Percentiles rank a stretch among this genome's conserved stretches.
Evolutionary conservation across 2,113 vertebrate genomes (phyloP).

Genomic region (Notechis scutatus): DNA sequence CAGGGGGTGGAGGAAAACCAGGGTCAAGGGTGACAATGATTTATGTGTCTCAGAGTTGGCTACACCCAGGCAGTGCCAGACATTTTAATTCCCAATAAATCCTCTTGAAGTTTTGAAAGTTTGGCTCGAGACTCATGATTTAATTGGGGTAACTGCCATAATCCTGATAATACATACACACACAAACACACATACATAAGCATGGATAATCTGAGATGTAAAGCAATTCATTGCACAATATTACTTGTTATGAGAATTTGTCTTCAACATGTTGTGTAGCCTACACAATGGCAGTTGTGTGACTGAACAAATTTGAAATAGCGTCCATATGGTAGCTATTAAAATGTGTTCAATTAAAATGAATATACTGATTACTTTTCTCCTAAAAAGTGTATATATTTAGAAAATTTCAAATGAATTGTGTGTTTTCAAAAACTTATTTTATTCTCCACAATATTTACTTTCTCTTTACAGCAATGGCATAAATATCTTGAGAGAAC

Average conservation of each 20-base stretch:
- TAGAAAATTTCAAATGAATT: not conserved
- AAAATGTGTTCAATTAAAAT: not conserved
- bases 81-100: no score
- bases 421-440: not conserved
- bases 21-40: no score
- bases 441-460: not conserved
- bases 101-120: no score
- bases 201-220: not conserved
- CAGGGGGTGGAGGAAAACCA: no score
- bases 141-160: no score
- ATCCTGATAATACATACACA: no score
- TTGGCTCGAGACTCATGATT: no score
- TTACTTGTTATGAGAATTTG: not conserved
- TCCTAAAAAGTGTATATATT: not conserved
- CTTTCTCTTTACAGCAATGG: not conserved
- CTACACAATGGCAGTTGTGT: not conserved
- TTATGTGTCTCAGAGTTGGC: no score
- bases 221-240: not conserved
- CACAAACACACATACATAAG: not conserved
- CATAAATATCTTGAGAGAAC: not conserved
- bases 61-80: no score
- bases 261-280: not conserved
- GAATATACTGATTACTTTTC: not conserved
- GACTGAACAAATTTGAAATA: not conserved
- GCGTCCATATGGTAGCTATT: not conserved